A percentile compares a stretch with the other conserved stretches of the same genome.
Conservation (phyloP, 2,888 invertebrate genomes). For the Latrodectus hesperus region DNA sequence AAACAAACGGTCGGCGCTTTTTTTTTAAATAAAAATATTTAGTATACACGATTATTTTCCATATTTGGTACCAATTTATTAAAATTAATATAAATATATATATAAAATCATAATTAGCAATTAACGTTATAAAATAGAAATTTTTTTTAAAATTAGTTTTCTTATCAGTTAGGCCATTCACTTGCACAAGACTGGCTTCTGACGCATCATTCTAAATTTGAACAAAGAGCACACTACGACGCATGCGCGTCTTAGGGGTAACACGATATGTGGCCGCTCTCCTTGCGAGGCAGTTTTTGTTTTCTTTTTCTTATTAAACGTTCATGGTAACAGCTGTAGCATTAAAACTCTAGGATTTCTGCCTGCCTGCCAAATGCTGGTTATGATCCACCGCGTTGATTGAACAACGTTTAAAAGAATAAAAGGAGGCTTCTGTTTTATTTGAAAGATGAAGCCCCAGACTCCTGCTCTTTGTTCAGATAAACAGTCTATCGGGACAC, state of each 20-base stretch:
- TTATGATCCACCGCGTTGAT: constrained; percentile 44
- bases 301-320: constrained; percentile 37
- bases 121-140: too few species aligned
- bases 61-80: too few species aligned
- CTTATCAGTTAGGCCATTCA: constrained; percentile 47
- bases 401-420: constrained; percentile 17
- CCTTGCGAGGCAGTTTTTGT: constrained; percentile 16
- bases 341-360: constrained; percentile 43
- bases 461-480: neutral
- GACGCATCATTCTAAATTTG: constrained; percentile 66
- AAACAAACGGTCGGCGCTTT: too few species aligned
- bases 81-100: too few species aligned
- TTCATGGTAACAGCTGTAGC: constrained; percentile 57
- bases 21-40: too few species aligned
- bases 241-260: constrained; percentile 61
- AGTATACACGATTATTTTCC: too few species aligned
- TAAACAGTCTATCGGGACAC: neutral
- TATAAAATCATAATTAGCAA: too few species aligned
- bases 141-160: constrained; percentile 41
- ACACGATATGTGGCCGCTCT: constrained; percentile 43
- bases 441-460: constrained; percentile 1
- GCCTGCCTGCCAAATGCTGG: constrained; percentile 61
- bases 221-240: constrained; percentile 58
- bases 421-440: constrained; percentile 36
- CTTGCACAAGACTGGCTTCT: constrained; percentile 38